Evolutionary conservation across 2,113 vertebrate species (phyloP), one percentile per base, ranked within the genome.

Genomic region (Xiphias gladius): DNA sequence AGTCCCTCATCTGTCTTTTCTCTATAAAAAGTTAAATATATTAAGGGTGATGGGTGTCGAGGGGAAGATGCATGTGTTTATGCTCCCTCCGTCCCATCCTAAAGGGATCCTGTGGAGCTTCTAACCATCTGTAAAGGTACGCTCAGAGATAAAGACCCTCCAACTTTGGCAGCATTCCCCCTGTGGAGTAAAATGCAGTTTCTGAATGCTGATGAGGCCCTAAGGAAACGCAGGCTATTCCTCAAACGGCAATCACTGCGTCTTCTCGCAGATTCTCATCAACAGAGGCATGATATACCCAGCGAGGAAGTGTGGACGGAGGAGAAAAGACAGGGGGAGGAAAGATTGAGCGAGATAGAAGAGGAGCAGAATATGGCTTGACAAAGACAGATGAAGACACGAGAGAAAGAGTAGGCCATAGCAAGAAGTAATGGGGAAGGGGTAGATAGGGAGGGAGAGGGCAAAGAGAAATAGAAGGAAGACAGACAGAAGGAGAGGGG

Each of bases 361-460:
- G 72, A 58, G 74, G 64, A 89, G 90, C 52, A 14, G 88, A 80
- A 93, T 92, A 76, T 52, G 54, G 62, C 83, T 80, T 94, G 94
- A 94, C 93, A 93, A 91, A 94, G 92, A 94, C 89, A 81, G 88
- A 94, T 94, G 92, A 89, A 91, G 89, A 90, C 79, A 71, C 43
- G 17, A 78, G 82, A 90, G 82, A 89, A 93, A 91, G 90, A 86
- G 84, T 81, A 65, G 73, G 86, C 89, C 86, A 90, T 37, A 57
- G 82, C 91, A 82, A 69, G 76, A 80, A 78, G 83, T 91, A 90
- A 93, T 90, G 69, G 87, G 80, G 76, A 91, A 65, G 69, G 81
- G 72, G 85, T 78, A 72, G 85, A 89, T 86, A 67, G 77, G 76
- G 73, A 82, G 66, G 57, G 90, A 72, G 79, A 73, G 64, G 71